These are phyloP conservation scores for Melanerpes formicivorus DNA, from an alignment of 2,113 vertebrate genomes.

Conservation along the genomic window DNA sequence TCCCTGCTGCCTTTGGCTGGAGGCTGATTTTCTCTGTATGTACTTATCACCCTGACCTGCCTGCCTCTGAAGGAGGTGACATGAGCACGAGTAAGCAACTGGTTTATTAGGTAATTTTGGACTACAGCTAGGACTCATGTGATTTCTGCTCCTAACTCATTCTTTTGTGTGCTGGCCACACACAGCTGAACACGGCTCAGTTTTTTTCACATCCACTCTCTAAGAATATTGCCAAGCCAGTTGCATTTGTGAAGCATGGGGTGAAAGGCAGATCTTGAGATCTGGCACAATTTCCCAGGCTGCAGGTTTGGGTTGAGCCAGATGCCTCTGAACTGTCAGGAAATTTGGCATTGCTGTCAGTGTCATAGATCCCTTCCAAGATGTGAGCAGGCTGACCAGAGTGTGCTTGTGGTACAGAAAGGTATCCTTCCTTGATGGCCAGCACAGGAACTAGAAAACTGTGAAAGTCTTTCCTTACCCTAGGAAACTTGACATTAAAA, in stretches of 20 bases:
- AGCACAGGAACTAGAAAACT: neutral
- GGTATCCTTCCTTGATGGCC: neutral
- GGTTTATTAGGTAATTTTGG: neutral
- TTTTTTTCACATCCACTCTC: neutral
- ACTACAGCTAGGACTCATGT: neutral
- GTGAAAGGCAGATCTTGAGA: neutral
- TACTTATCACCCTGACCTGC: neutral
- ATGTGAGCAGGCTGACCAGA: neutral
- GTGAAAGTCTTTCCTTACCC: neutral
- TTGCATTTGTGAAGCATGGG: neutral
- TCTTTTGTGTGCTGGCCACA: neutral
- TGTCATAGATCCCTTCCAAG: neutral
- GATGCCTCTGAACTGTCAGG: neutral
- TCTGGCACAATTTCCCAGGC: neutral
- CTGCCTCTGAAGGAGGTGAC: neutral
- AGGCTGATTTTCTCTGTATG: neutral
- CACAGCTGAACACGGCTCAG: neutral
- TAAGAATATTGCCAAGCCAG: neutral
- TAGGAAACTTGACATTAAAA: neutral
- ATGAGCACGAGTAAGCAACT: neutral
- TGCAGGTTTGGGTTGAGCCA: neutral
- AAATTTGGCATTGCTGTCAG: neutral
- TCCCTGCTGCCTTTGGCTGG: conserved; percentile 15
- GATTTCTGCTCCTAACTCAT: neutral
- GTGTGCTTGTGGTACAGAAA: neutral